Conservation (phyloP, 2,888 invertebrate species). For the Glyphotaelius pellucidus region DNA sequence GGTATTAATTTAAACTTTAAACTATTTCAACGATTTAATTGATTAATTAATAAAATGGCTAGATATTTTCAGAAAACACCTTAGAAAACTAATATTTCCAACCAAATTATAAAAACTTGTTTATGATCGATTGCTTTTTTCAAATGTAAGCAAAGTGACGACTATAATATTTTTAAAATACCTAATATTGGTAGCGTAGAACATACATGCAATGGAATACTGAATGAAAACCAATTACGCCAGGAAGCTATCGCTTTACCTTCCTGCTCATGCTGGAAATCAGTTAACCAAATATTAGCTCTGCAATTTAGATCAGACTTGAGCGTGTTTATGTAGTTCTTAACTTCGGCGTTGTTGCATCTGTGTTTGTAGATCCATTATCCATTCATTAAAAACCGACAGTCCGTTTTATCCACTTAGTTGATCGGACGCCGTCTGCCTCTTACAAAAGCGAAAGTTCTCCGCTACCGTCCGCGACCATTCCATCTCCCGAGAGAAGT, state of each 20-base stretch:
- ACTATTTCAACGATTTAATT: not conserved
- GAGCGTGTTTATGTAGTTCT: not conserved
- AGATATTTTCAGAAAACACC: not conserved
- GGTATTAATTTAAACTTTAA: not conserved
- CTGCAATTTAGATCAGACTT: not conserved
- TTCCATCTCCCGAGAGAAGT: conserved; percentile 17
- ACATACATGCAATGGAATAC: not conserved
- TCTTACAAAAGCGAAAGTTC: conserved; percentile 38
- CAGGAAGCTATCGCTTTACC: not conserved
- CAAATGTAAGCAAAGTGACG: too few relatives aligned
- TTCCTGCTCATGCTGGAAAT: not conserved
- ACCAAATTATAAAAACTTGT: too few relatives aligned
- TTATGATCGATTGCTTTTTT: too few relatives aligned
- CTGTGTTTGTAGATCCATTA: conserved; percentile 14
- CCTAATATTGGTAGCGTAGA: not conserved
- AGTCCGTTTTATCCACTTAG: conserved; percentile 30
- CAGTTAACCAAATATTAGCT: not conserved
- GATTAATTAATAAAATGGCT: not conserved
- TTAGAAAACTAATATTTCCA: not conserved
- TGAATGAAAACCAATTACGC: not conserved
- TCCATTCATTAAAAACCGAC: conserved; percentile 21
- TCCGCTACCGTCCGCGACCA: not conserved
- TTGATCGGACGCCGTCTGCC: not conserved
- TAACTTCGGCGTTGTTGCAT: conserved; percentile 7
- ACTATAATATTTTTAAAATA: too few relatives aligned